Percentiles rank a stretch among this genome's conserved stretches.
Conservation (phyloP, 2,888 invertebrate genomes). For the Zygogramma bicolorata region DNA sequence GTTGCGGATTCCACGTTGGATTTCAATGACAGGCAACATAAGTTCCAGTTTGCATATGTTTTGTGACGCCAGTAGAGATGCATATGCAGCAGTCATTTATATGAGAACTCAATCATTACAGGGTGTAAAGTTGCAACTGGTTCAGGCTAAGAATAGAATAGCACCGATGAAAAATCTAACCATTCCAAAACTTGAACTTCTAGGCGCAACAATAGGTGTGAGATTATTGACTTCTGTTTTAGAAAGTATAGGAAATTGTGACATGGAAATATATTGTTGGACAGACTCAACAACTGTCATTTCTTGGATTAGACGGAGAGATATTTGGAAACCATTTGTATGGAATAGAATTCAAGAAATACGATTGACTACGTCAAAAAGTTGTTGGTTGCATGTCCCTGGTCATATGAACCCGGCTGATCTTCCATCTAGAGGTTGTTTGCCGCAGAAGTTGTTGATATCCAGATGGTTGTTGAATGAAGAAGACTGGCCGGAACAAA, state of each 20-base stretch:
- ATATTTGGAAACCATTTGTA: not conserved
- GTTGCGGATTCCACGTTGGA: too few relatives aligned
- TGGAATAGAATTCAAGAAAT: not conserved
- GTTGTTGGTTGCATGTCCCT: too few relatives aligned
- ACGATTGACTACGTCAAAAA: not conserved
- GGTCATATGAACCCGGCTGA: not conserved
- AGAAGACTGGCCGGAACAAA: not conserved
- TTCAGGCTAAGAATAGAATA: too few relatives aligned
- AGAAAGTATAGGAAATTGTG: not conserved
- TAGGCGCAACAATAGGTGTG: too few relatives aligned
- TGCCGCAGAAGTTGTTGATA: not conserved
- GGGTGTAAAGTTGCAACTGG: too few relatives aligned
- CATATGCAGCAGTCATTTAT: too few relatives aligned
- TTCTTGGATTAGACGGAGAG: not conserved
- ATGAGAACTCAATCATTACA: too few relatives aligned
- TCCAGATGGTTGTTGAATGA: not conserved
- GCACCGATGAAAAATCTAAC: too few relatives aligned
- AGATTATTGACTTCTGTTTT: not conserved
- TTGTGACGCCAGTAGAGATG: too few relatives aligned
- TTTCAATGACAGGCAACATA: too few relatives aligned
- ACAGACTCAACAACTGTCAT: not conserved
- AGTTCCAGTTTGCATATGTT: too few relatives aligned
- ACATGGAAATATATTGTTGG: not conserved
- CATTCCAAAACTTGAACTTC: too few relatives aligned
- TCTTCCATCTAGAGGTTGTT: not conserved